Conservation (phyloP, 2,113 vertebrate genomes). For the Periophthalmus modestus region DNA sequence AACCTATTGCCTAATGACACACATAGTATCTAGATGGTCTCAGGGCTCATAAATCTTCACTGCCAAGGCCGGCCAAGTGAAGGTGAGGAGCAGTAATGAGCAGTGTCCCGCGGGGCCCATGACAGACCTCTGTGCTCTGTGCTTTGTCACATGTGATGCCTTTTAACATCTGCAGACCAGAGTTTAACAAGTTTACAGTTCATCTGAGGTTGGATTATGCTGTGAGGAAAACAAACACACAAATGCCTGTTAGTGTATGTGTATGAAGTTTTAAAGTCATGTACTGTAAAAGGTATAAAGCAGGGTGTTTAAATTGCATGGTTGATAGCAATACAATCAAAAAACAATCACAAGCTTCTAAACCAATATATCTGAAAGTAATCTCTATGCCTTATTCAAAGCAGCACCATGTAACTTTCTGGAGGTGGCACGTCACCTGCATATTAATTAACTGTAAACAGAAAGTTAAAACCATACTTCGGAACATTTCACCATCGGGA, state of each 20-base stretch:
- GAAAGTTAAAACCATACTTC: too few relatives aligned
- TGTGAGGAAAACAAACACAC: neutral
- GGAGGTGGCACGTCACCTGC: too few relatives aligned
- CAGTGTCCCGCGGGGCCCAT: slow-evolving; percentile 3
- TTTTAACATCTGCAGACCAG: neutral
- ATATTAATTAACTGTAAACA: too few relatives aligned
- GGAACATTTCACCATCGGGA: too few relatives aligned
- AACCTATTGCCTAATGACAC: slow-evolving; percentile 30
- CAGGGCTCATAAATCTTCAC: slow-evolving; percentile 8
- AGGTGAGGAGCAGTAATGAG: neutral
- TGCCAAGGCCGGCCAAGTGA: neutral
- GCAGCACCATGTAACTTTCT: too few relatives aligned
- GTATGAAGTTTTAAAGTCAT: too few relatives aligned
- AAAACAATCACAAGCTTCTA: too few relatives aligned
- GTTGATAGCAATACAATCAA: too few relatives aligned
- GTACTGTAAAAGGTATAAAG: too few relatives aligned
- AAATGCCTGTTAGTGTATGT: neutral
- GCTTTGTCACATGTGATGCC: neutral
- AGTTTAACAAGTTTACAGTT: neutral
- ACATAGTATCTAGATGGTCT: slow-evolving; percentile 20
- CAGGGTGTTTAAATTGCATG: too few relatives aligned
- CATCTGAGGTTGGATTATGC: slow-evolving; percentile 7
- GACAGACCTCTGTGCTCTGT: slow-evolving; percentile 4
- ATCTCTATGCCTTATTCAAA: too few relatives aligned
- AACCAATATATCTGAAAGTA: too few relatives aligned